Evolutionary conservation across 2,113 vertebrate genomes (phyloP).

Genomic region (Chelonoidis abingdonii): DNA sequence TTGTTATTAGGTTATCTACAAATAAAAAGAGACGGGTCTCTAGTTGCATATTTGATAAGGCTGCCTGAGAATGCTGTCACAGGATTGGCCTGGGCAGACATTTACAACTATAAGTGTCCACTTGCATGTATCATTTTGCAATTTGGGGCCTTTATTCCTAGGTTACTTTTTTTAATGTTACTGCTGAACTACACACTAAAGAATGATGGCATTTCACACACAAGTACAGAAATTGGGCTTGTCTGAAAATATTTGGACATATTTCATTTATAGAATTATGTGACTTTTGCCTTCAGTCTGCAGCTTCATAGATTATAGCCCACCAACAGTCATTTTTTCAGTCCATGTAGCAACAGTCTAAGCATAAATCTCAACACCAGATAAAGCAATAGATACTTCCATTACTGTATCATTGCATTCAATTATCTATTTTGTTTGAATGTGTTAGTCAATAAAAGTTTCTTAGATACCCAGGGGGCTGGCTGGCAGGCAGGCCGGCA

Average conservation of each 20-base stretch:
- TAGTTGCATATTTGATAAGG: neutral
- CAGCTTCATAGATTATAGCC: neutral
- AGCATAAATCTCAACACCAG: neutral
- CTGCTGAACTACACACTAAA: neutral
- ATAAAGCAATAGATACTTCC: neutral
- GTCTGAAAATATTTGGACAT: neutral
- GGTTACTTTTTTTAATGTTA: neutral
- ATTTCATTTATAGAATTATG: neutral
- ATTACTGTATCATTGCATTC: neutral
- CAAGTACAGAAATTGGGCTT: neutral
- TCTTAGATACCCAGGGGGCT: neutral
- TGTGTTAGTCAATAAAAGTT: neutral
- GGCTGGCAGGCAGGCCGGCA: neutral
- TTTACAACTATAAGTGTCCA: neutral
- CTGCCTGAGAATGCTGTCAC: neutral
- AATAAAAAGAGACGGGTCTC: fast-evolving
- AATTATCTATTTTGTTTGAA: neutral
- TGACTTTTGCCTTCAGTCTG: neutral
- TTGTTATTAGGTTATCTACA: neutral
- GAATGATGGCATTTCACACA: neutral
- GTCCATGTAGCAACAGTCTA: neutral
- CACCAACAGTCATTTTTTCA: neutral
- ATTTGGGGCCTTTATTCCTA: neutral
- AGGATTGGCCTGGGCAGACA: neutral
- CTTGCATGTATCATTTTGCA: neutral